Evolutionary conservation across 1,140 invertebrate genomes (phyloP).

Genomic region (Brachionus rotundiformis): DNA sequence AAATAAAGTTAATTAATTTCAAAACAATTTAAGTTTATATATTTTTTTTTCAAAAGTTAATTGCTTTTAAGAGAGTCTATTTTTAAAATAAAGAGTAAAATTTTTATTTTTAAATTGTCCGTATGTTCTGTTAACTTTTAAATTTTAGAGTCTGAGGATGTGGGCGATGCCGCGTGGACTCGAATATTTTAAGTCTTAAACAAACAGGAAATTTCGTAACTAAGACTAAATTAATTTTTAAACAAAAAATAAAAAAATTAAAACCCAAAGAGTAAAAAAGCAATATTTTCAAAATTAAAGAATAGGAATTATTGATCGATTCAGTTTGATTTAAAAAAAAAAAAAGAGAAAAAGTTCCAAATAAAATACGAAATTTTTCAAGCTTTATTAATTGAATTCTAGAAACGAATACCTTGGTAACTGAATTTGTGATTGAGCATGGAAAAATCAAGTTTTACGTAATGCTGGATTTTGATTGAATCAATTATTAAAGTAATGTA

Average conservation of each 20-base stretch:
- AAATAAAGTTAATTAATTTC: constrained; percentile 6
- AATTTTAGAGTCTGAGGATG: background rate
- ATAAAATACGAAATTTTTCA: constrained; percentile 20
- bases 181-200: background rate
- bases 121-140: too few species aligned
- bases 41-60: background rate
- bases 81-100: too few species aligned
- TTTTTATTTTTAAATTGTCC: too few species aligned
- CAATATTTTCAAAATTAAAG: constrained; percentile 24
- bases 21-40: background rate
- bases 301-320: constrained; percentile 43
- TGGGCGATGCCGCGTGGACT: background rate
- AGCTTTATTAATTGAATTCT: background rate
- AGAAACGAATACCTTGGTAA: constrained; percentile 42
- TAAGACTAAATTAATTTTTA: constrained; percentile 1
- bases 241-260: background rate
- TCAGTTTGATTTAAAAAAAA: constrained; percentile 30
- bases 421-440: constrained; percentile 28
- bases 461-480: constrained; percentile 35
- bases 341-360: constrained; percentile 25
- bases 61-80: background rate
- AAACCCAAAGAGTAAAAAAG: constrained; percentile 1
- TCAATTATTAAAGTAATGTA: constrained; percentile 10
- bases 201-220: background rate
- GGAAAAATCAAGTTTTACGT: constrained; percentile 16